Evolutionary conservation across 1,140 invertebrate genomes (phyloP), one percentile per base, ranked within the genome.

Genomic region (Lepidotrigona ventralis): DNA sequence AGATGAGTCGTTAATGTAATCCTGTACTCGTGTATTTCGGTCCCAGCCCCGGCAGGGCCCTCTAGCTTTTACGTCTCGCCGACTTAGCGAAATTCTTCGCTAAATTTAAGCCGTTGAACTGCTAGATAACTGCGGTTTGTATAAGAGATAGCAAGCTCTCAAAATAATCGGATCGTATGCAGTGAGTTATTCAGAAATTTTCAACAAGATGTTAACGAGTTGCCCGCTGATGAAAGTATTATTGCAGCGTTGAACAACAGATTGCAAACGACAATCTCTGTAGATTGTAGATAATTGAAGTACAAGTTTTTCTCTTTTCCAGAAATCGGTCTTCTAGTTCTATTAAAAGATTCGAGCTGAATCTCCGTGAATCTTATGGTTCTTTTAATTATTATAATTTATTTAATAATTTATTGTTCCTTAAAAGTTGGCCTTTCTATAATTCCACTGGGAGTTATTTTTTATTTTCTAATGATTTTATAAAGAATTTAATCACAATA

Each of bases 61-160:
- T 82, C 79, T 72, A 53, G 68, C n/a, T 58, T 83, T 83, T 79
- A n/a, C 76, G 58, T 73, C 76, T 33, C 77, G 29, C 26, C 70
- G 68, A 56, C 68, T 68, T 79, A 83, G 69, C 64, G 76, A 83
- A 75, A 79, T 83, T 85, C 79, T 63, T 54, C 64, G 78, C 74
- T 88, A 88, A 85, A 87, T 87, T 81, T 85, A 85, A 81, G 72
- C 68, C 51, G 56, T 60, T n/a, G 17, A 56, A 78, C 53, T 11
- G 12, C 74, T 79, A 68, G 77, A 79, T 79, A 79, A 83, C 79
- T 83, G 60, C 23, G 60, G n/a, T 79, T 79, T 72, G 77, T 69
- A 60, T n/a, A 71, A 78, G 81, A 64, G 68, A 79, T 79, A 83
- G 29, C 29, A 8, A 23, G 1, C 39, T 51, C 51, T 73, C 58